Evolutionary conservation across 2,113 vertebrate species (phyloP).

Genomic region (Lagopus muta): DNA sequence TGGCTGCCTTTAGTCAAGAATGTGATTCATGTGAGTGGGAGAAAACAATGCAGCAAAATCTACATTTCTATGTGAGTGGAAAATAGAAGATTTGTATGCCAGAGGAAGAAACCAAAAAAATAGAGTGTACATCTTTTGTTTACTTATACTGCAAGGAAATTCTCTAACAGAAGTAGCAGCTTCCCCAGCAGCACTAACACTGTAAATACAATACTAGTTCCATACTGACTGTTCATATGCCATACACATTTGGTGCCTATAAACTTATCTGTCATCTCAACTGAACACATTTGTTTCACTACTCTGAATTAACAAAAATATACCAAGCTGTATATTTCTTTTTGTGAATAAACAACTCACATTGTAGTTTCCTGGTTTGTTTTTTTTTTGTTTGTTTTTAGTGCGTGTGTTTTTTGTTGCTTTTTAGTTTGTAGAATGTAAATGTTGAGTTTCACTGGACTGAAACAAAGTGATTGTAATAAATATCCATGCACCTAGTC

Average conservation of each 20-base stretch:
- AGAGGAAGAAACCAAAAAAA: neutral
- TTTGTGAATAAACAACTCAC: neutral
- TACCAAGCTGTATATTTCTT: neutral
- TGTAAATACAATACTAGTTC: neutral
- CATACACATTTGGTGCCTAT: neutral
- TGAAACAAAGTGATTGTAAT: neutral
- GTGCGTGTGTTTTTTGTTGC: neutral
- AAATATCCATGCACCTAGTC: neutral
- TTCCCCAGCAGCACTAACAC: neutral
- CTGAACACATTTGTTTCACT: neutral
- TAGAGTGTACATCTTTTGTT: neutral
- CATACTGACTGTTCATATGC: neutral
- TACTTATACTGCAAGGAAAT: neutral
- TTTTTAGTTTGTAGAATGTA: neutral
- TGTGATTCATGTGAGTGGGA: constrained; percentile 67
- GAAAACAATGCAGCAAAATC: constrained; percentile 31
- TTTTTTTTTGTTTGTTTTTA: neutral
- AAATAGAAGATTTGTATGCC: constrained; percentile 14
- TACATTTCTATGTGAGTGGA: neutral
- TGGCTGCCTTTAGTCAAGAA: constrained; percentile 51
- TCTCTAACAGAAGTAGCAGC: neutral
- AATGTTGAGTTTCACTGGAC: neutral
- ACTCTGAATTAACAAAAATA: constrained; percentile 4
- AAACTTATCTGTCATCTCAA: neutral
- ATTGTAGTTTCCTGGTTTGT: neutral